Evolutionary conservation across 2,113 vertebrate genomes (phyloP).

Genomic region (human): DNA sequence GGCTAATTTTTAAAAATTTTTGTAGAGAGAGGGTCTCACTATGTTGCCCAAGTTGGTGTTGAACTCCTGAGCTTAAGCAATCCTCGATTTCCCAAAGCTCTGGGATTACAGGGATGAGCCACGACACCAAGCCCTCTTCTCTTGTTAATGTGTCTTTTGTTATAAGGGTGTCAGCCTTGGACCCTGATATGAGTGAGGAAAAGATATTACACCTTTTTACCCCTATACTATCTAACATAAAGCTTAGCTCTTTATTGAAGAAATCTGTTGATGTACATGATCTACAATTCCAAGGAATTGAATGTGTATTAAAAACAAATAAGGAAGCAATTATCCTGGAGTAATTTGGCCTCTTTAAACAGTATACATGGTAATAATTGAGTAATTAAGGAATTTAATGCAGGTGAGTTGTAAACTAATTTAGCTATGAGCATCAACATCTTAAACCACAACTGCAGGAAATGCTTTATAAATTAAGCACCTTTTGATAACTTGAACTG

Average conservation of each 20-base stretch:
- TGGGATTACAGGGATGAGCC: too few relatives aligned
- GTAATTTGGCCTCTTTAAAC: slow-evolving; percentile 50
- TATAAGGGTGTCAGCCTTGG: background rate
- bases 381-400: slow-evolving; percentile 63
- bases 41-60: too few relatives aligned
- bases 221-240: background rate
- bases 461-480: slow-evolving; percentile 62
- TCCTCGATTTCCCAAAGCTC: too few relatives aligned
- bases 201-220: background rate
- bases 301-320: slow-evolving; percentile 41
- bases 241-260: slow-evolving; percentile 4
- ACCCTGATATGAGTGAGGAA: background rate
- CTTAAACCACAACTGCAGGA: slow-evolving; percentile 42
- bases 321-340: slow-evolving; percentile 36
- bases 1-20: too few relatives aligned
- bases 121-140: background rate
- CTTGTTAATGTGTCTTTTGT: background rate
- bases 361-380: slow-evolving; percentile 14
- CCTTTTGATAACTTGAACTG: slow-evolving; percentile 49
- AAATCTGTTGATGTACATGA: background rate
- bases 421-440: slow-evolving; percentile 47
- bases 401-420: slow-evolving; percentile 69
- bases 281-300: slow-evolving; percentile 38
- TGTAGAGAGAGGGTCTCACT: too few relatives aligned
- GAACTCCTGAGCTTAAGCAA: too few relatives aligned